Percentiles rank a stretch among this genome's conserved stretches.
phyloP scores from a whole-genome alignment of 2,888 invertebrate species.

The Cheilosia variabilis region DNA sequence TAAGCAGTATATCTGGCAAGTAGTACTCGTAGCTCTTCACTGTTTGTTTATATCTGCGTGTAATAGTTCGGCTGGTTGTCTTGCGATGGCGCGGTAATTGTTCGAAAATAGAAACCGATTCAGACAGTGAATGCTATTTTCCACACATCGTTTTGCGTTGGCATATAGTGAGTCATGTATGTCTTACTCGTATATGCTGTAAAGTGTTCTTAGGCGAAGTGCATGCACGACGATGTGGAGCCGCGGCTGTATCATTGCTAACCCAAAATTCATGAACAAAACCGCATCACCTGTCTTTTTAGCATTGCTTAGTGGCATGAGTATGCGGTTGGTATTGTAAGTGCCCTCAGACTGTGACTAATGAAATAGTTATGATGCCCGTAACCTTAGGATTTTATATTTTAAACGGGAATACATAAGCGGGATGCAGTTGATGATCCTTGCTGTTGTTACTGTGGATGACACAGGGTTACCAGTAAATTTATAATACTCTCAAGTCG shows the following conservation, averaged over 20 bases:
- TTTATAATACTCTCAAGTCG: too few relatives aligned
- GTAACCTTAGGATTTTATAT: too few relatives aligned
- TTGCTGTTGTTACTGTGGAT: too few relatives aligned
- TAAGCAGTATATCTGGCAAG: conserved; percentile 26
- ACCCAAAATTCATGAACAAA: conserved; percentile 1
- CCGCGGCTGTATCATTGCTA: not conserved
- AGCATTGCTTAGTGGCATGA: not conserved
- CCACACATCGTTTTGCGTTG: conserved; percentile 11
- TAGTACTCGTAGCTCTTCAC: conserved; percentile 2
- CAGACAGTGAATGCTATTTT: conserved; percentile 35
- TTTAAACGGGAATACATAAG: too few relatives aligned
- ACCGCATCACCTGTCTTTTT: conserved; percentile 18
- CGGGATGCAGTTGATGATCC: too few relatives aligned
- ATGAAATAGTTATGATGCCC: too few relatives aligned
- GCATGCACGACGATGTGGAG: not conserved
- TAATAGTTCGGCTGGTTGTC: not conserved
- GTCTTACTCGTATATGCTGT: not conserved
- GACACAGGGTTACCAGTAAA: too few relatives aligned
- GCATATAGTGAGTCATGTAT: conserved; percentile 40
- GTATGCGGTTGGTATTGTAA: too few relatives aligned
- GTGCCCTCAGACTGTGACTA: too few relatives aligned
- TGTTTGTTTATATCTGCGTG: conserved; percentile 41
- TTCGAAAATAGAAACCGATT: conserved; percentile 43
- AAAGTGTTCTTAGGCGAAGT: not conserved
- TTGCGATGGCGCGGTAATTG: conserved; percentile 14